Percentiles rank a stretch among this genome's conserved stretches.
These are phyloP conservation scores for Apodemia mormo DNA, from an alignment of 2,888 invertebrate species.

Conservation along the genomic window DNA sequence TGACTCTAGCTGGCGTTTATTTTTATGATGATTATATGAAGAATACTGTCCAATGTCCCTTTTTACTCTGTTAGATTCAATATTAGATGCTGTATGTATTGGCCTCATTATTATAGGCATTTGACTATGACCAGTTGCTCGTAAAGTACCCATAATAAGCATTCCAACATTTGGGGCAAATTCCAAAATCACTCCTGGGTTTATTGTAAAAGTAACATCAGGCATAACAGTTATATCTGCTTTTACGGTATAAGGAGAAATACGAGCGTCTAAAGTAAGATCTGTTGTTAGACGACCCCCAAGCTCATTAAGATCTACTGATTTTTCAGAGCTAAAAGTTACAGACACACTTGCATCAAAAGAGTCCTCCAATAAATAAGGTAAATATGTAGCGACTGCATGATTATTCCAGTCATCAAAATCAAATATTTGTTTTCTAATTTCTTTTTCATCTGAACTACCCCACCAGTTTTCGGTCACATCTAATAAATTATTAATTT, in stretches of 20 bases:
- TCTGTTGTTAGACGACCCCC: conserved; percentile 89
- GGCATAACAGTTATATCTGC: conserved; percentile 99
- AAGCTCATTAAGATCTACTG: conserved; percentile 84
- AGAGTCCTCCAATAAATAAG: conserved; percentile 90
- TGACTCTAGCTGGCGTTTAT: conserved; percentile 80
- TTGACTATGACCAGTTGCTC: conserved; percentile 89
- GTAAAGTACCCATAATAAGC: conserved; percentile 93
- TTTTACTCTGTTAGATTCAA: conserved; percentile 63
- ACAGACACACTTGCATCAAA: conserved; percentile 89
- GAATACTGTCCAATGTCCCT: conserved; percentile 63
- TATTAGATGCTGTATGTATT: conserved; percentile 55
- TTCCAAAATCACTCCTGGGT: conserved; percentile 94
- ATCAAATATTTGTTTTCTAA: conserved; percentile 94
- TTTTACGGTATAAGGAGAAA: conserved; percentile 88
- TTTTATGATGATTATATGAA: conserved; percentile 53
- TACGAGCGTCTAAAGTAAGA: conserved; percentile 83
- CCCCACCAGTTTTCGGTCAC: conserved; percentile 99
- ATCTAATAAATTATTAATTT: conserved; percentile 92
- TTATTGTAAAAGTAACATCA: conserved; percentile 90
- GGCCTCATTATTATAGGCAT: conserved; percentile 91
- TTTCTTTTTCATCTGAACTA: conserved; percentile 85
- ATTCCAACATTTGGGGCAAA: conserved; percentile 98
- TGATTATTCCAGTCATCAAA: conserved; percentile 99
- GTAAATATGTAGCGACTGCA: conserved; percentile 94
- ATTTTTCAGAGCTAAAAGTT: conserved; percentile 81